Base-by-base conservation (phyloP, 2,888 invertebrate genomes). In the Chrysotoxum bicinctum region DNA sequence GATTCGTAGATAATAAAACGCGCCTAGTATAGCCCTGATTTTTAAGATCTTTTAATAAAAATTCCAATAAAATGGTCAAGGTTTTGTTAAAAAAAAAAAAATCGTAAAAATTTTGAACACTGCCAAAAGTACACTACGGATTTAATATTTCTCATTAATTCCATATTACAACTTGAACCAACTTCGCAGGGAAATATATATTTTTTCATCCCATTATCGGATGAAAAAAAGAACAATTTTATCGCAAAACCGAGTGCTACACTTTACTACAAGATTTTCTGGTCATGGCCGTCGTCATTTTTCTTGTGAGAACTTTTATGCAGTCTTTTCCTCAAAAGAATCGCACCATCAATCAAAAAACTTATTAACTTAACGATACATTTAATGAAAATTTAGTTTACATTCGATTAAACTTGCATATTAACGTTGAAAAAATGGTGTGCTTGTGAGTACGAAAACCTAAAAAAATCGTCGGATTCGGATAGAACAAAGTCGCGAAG, bases 251-350 rank as follows among this genome's bases (percentile, higher is more conserved):
- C 72, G 74, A 80, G 62, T 76, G 72, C 72, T 76, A 78, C 73
- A 78, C 56, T 66, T 62, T 74, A 80, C 76, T 72, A 81, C 56
- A 69, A 76, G 77, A 85, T 85, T 85, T 85, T 85, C 76, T 85
- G 81, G 81, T 76, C 77, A 85, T 85, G 76, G 81, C 80, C 85
- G 85, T 81, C 79, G 68, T 81, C 73, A 73, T 74, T 81, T 77
- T 81, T 64, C 60, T 60, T 60, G 58, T 80, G 80, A 69, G 76
- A 73, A 77, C 69, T 77, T 85, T 68, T 50, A 69, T 69, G 68
- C 68, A 85, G 64, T 64, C 45, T 84, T 79, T 79, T 80, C 56
- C 37, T 23, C 37, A 40, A 79, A 75, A 74, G 19, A 64, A 64
- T 37, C 48, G 30, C 14, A 70, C 35, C 21, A 32, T 32, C 14